A percentile compares a stretch with the other conserved stretches of the same genome.
Conservation (phyloP, 2,888 invertebrate species). For the Drosophila buzzatii region DNA sequence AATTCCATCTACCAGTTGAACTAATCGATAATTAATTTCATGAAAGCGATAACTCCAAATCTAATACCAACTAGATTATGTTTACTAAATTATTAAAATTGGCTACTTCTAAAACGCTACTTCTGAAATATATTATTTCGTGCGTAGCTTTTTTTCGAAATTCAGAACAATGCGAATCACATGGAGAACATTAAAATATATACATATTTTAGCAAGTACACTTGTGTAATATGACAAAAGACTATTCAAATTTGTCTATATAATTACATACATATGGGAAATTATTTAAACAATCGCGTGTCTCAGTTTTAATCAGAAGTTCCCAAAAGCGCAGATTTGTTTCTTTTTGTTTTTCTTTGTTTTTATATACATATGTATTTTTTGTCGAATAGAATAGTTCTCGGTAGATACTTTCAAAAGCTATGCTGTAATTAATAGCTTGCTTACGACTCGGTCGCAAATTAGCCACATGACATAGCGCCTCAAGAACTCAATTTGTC, state of each 20-base stretch:
- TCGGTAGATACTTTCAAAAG: constrained; percentile 44
- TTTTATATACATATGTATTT: too few relatives aligned
- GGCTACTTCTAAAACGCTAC: neutral
- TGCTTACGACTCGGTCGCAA: constrained; percentile 65
- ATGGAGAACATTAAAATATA: constrained; percentile 25
- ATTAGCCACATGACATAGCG: constrained; percentile 66
- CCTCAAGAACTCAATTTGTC: constrained; percentile 42
- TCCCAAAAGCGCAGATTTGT: constrained; percentile 48
- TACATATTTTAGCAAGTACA: constrained; percentile 13
- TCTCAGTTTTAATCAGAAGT: constrained; percentile 37
- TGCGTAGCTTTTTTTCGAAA: neutral
- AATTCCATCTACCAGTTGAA: too few relatives aligned
- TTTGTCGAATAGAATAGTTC: constrained; percentile 57
- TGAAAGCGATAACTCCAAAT: neutral
- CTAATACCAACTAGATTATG: neutral
- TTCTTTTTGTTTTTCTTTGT: constrained; percentile 35
- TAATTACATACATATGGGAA: constrained; percentile 64
- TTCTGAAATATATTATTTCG: neutral
- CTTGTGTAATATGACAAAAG: constrained; percentile 40
- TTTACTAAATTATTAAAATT: too few relatives aligned
- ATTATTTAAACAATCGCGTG: constrained; percentile 57
- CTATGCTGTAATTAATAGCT: constrained; percentile 68
- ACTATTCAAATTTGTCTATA: constrained; percentile 46
- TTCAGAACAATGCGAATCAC: constrained; percentile 38
- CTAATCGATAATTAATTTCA: neutral